Evolutionary conservation across 53 echinoderm and acorn worm species (phyloP).

Genomic region (Pentamera pediparva): DNA sequence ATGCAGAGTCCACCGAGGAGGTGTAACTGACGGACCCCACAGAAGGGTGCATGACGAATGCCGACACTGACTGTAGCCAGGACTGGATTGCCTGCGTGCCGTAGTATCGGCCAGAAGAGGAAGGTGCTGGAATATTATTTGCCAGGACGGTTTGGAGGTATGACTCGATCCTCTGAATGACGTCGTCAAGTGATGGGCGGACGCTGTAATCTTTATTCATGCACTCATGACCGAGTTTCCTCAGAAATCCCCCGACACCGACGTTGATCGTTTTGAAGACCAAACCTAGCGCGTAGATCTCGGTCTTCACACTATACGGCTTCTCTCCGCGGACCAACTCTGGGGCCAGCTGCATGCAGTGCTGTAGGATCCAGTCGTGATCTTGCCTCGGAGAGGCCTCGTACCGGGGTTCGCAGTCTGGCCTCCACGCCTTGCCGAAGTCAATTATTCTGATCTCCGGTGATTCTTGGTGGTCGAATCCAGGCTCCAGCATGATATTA

Average conservation of each 20-base stretch:
- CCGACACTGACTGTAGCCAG: no score
- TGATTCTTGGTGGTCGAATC: not conserved
- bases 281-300: not conserved
- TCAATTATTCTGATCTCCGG: constrained; percentile 9
- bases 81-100: no score
- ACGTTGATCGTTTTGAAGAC: not conserved
- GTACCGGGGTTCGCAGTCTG: not conserved
- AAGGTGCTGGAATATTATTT: no score
- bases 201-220: not conserved
- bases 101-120: no score
- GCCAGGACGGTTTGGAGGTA: no score
- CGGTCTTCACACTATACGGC: not conserved
- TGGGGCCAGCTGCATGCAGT: not conserved
- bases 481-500: constrained; percentile 4
- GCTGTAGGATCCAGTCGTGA: not conserved
- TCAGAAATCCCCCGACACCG: not conserved
- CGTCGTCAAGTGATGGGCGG: not conserved
- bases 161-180: not conserved
- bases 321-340: not conserved
- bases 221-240: not conserved
- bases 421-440: not conserved
- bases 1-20: no score
- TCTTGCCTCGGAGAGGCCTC: not conserved
- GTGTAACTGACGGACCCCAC: no score
- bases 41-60: no score